Evolutionary conservation across 2,113 vertebrate species (phyloP).

Genomic region (Mobula hypostoma): DNA sequence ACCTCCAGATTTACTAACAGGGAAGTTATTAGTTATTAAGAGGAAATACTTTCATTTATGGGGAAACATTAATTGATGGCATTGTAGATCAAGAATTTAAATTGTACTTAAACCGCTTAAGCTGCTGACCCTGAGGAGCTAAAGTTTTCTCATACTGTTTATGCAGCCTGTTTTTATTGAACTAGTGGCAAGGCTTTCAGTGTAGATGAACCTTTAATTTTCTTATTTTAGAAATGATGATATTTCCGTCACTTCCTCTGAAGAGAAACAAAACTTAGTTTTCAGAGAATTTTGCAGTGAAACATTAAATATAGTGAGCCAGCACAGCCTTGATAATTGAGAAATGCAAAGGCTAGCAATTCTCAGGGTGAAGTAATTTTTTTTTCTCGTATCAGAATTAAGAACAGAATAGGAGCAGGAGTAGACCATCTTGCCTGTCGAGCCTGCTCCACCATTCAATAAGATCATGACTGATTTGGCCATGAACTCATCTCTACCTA

Average conservation of each 20-base stretch:
- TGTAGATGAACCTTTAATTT: not conserved
- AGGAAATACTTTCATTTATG: not conserved
- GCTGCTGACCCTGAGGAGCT: not conserved
- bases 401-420: too few species aligned
- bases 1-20: not conserved
- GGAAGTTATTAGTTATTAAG: not conserved
- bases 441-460: too few species aligned
- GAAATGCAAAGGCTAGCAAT: too few species aligned
- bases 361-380: too few species aligned
- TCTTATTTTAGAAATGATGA: too few species aligned
- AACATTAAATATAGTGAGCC: too few species aligned
- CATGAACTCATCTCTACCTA: too few species aligned
- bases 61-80: not conserved
- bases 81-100: not conserved
- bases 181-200: not conserved
- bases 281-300: too few species aligned
- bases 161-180: not conserved
- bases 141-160: not conserved
- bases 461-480: too few species aligned
- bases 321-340: too few species aligned
- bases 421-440: too few species aligned
- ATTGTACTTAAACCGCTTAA: not conserved
- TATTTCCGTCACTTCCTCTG: not conserved
- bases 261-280: not conserved
- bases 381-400: too few species aligned